Percentiles rank a stretch among this genome's conserved stretches.
These are phyloP conservation scores for Polymixis flavicincta DNA, from an alignment of 2,888 invertebrate genomes.

Conservation along the genomic window DNA sequence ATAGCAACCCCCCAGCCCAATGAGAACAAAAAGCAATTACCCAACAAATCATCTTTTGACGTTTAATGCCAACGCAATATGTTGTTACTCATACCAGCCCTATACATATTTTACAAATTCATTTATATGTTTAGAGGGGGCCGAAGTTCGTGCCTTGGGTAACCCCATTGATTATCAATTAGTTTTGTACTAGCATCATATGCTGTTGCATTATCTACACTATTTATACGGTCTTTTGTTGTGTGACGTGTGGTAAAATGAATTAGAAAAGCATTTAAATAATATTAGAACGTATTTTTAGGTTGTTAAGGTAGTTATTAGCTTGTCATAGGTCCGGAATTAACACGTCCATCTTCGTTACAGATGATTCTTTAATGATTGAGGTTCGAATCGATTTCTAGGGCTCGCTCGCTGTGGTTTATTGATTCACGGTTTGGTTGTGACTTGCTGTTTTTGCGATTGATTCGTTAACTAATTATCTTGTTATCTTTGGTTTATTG, in stretches of 20 bases:
- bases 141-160: slow-evolving; percentile 70
- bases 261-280: slow-evolving; percentile 56
- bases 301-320: slow-evolving; percentile 69
- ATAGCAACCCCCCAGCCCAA: slow-evolving; percentile 81
- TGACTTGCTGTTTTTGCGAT: slow-evolving; percentile 86
- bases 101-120: slow-evolving; percentile 83
- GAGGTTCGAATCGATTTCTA: slow-evolving; percentile 85
- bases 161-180: slow-evolving; percentile 89
- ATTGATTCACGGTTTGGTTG: slow-evolving; percentile 86
- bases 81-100: slow-evolving; percentile 85
- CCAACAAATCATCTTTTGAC: slow-evolving; percentile 90
- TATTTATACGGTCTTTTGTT: slow-evolving; percentile 87
- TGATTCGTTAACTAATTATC: slow-evolving; percentile 76
- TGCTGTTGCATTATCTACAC: slow-evolving; percentile 88
- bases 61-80: slow-evolving; percentile 89
- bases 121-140: slow-evolving; percentile 83
- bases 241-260: slow-evolving; percentile 75
- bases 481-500: slow-evolving; percentile 72
- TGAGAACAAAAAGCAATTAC: slow-evolving; percentile 88
- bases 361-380: slow-evolving; percentile 88
- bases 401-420: slow-evolving; percentile 84
- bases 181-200: slow-evolving; percentile 88
- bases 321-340: slow-evolving; percentile 72
- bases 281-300: slow-evolving; percentile 71
- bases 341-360: slow-evolving; percentile 88